Base-by-base conservation (phyloP, 53 echinoderm and acorn worm genomes). In the Holothuria scabra region DNA sequence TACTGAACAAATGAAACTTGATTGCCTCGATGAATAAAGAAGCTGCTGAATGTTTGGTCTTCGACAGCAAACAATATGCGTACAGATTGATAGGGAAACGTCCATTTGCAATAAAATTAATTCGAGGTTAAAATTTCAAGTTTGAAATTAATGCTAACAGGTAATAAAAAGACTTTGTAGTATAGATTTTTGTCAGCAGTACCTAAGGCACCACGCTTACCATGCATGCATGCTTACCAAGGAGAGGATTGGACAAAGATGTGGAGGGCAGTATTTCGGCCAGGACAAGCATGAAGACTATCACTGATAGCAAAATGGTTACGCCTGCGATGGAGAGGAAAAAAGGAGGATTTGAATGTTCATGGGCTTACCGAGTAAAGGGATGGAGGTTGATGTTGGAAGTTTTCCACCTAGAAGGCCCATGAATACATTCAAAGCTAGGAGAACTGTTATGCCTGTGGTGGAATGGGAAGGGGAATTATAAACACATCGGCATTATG, bases 401-500 rank as follows among this genome's bases (percentile, higher is more conserved):
- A 99, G 89, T 32, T 86, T 86, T 65, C 92, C 91, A 13, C 92
- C 92, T 25, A 95, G 89, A 12, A 95, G 87, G 71, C 90, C 86
- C 94, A 95, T 91, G 82, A 99, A 99, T 26, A 99, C 91, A 57
- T 95, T 99, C 87, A 99, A 64, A 8, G 93, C 92, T 68, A 99
- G 85, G 69, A 99, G 84, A 65, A 99, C 90, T 33, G 96, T 96
- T 37, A 96, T 91, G 30, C 92, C 96, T 96, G 88, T 61, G 71
- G 56, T 46, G 60, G 85, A 60, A 87, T 72, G 23, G 72, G 72
- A 72, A 72, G 44, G 72, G 46, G n/a, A 11, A 16, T 72, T 44
- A 72, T 44, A 65, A 52, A 52, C 18, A 52, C 52, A 52, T 14
- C 3, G 52, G 52, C 3, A 52, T 52, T 1, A 52, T 52, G 52